These are phyloP conservation scores for Anabacerthia variegaticeps DNA, from an alignment of 2,797 vertebrate genomes.

Conservation along the genomic window DNA sequence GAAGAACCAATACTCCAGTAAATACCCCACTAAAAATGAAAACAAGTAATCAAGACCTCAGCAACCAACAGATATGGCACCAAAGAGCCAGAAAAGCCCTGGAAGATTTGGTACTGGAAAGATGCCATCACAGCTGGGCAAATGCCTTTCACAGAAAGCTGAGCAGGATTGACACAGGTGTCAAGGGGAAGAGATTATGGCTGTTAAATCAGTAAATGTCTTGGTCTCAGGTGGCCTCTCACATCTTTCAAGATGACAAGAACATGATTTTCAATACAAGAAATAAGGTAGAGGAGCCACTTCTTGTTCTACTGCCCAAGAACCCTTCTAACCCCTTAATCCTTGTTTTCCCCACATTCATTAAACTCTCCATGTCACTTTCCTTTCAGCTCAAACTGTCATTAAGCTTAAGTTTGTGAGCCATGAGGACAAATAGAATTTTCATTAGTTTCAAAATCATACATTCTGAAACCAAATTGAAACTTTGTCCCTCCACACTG, in stretches of 20 bases:
- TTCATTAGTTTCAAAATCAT: neutral
- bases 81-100: neutral
- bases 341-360: neutral
- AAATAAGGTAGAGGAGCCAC: neutral
- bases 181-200: neutral
- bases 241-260: neutral
- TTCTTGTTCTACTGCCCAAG: neutral
- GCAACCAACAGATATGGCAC: neutral
- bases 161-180: neutral
- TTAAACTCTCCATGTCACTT: neutral
- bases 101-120: neutral
- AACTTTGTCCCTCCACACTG: neutral
- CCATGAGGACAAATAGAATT: neutral
- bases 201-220: neutral
- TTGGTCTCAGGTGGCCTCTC: neutral
- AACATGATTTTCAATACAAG: neutral
- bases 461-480: neutral
- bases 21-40: neutral
- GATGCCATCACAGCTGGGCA: neutral
- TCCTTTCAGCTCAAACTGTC: neutral
- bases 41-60: neutral
- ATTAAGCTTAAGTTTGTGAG: neutral
- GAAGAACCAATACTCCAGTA: neutral
- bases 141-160: neutral
- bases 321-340: neutral